phyloP scores from a whole-genome alignment of 2,797 vertebrate genomes.

The Epinephelus coioides region DNA sequence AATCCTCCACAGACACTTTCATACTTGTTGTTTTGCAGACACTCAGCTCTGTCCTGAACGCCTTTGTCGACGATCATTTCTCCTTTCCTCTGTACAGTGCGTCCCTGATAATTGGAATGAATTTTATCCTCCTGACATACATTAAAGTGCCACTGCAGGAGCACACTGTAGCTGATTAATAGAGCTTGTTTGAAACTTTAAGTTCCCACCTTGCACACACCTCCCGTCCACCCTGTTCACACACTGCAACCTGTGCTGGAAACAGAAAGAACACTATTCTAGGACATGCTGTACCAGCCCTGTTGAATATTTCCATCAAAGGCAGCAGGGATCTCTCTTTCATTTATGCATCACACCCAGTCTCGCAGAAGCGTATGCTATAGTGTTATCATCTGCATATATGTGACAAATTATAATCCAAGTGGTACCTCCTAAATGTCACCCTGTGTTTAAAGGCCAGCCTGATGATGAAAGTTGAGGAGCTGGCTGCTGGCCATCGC shows the following conservation, averaged over 20 bases:
- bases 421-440: slow-evolving; percentile 58
- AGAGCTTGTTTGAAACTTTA: slow-evolving; percentile 33
- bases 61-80: slow-evolving; percentile 19
- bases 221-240: background rate
- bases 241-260: slow-evolving; percentile 8
- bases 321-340: background rate
- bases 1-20: background rate
- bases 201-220: background rate
- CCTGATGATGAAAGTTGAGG: slow-evolving; percentile 61
- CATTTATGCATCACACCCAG: background rate
- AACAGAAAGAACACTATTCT: background rate
- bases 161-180: slow-evolving; percentile 58
- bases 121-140: slow-evolving; percentile 55
- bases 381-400: slow-evolving; percentile 24
- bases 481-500: slow-evolving; percentile 38
- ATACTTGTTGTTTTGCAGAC: background rate
- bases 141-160: slow-evolving; percentile 52
- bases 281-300: background rate
- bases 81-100: slow-evolving; percentile 22
- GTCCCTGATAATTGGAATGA: slow-evolving; percentile 42
- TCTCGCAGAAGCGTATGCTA: background rate
- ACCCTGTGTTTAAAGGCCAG: slow-evolving; percentile 62
- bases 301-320: background rate
- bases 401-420: slow-evolving; percentile 17
- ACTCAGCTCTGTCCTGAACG: slow-evolving; percentile 9